Evolutionary conservation across 2,113 vertebrate species (phyloP).

Genomic region (Epinephelus cyanopodus): DNA sequence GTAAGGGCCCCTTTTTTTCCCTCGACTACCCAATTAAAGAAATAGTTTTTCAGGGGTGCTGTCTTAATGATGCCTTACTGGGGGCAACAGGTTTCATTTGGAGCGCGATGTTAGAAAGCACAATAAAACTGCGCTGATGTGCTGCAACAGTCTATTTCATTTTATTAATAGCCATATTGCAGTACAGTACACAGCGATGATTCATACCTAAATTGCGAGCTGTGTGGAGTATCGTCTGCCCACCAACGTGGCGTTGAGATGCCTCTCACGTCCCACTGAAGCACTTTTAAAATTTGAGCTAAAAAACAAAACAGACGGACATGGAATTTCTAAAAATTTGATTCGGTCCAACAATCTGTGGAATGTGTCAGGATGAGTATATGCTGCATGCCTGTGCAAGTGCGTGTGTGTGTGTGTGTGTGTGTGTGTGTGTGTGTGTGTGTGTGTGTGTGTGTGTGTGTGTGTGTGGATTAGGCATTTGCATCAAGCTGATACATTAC

Average conservation of each 20-base stretch:
- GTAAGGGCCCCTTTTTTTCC: conserved; percentile 14
- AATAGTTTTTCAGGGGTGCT: conserved; percentile 57
- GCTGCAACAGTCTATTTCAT: conserved; percentile 24
- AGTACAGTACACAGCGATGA: conserved; percentile 47
- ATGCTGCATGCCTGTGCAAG: conserved; percentile 35
- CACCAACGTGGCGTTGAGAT: conserved; percentile 51
- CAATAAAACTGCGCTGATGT: conserved; percentile 17
- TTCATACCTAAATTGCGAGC: conserved; percentile 57
- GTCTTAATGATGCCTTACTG: conserved; percentile 60
- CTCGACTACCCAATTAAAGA: conserved; percentile 66
- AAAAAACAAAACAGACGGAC: conserved; percentile 27
- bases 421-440: conserved; percentile 13
- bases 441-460: conserved; percentile 13
- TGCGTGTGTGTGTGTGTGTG: conserved; percentile 7
- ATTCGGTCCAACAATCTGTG: conserved; percentile 42
- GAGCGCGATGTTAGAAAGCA: conserved; percentile 38
- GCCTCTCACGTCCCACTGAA: conserved; percentile 58
- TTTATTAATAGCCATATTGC: conserved; percentile 63
- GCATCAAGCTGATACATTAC: conserved; percentile 30
- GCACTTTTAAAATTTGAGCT: conserved; percentile 45
- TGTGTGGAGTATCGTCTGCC: conserved; percentile 50
- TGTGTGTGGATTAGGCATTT: conserved; percentile 23
- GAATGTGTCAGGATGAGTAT: background rate
- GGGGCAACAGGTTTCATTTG: conserved; percentile 66
- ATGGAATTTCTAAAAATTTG: conserved; percentile 43